Base-by-base conservation (phyloP, 2,888 invertebrate species). In the Laspeyria flexula region DNA sequence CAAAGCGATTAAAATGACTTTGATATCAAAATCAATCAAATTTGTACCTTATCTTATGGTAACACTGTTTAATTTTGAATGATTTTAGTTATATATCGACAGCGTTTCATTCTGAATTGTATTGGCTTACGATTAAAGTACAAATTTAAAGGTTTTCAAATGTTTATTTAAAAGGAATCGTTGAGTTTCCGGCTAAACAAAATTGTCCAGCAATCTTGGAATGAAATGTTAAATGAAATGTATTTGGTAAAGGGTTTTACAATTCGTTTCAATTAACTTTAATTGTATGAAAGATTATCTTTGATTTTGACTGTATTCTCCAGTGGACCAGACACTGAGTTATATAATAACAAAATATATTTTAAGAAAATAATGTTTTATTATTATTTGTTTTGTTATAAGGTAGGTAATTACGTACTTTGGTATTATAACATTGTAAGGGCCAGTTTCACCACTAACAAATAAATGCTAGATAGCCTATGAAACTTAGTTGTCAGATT, bases 181-280 rank as follows among this genome's bases (percentile, higher is more conserved):
- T 38, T 27, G 18, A 40, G 35, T 45, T 35, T 55, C 40, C 30
- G 33, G 34, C 27, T 48, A 34, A 46, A 60, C 18, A 30, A 34
- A 68, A 38, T 46, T 50, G 42, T 25, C 13, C 4, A 35, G 37
- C 30, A 55, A 45, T 53, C 40, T 55, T 46, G 29, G 35, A 47
- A 48, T 52, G 29, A 59, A 50, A 65, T 45, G 27, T 53, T 43
- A 39, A 52, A 34, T 52, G 23, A 31, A 42, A 58, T 48, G 13
- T 27, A 3, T 16, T 41, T 54, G 21, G 11, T 11, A 43, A 48
- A 30, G 9, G 5, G 41, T 50, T 43, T 43, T 39, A 3, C 3
- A 12, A 13, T 25, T 11, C 6, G 27, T 35, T 29, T 35, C 4
- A 13, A 35, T 16, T 9, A 2, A 9, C 11, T 15, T 41, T 41